Conservation (phyloP, 2,113 vertebrate genomes). For the Jaculus jaculus region DNA sequence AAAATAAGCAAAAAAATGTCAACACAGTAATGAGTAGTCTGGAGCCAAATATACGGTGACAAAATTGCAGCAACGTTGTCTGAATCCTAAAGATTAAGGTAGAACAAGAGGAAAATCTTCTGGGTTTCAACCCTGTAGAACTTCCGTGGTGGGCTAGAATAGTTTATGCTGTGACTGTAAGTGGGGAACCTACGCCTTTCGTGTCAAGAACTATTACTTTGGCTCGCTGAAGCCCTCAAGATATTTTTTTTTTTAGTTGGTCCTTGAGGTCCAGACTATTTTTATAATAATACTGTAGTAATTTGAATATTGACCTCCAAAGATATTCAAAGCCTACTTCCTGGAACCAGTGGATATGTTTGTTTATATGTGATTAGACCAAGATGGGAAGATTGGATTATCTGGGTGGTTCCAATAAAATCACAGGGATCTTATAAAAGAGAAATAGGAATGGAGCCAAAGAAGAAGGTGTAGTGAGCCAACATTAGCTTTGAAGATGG, state of each 20-base stretch:
- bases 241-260: background rate
- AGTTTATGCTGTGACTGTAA: background rate
- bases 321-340: background rate
- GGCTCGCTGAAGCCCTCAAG: background rate
- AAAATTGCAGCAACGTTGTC: background rate
- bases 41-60: background rate
- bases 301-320: background rate
- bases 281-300: background rate
- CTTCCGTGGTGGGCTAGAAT: background rate
- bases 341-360: background rate
- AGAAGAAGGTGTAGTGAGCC: background rate
- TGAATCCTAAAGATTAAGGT: background rate
- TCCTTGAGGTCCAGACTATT: background rate
- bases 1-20: too few relatives aligned
- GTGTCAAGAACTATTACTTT: background rate
- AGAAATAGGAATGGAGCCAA: background rate
- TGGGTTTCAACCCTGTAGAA: background rate
- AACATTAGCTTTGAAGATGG: background rate
- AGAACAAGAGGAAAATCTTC: background rate
- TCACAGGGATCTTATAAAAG: background rate
- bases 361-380: background rate
- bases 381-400: background rate
- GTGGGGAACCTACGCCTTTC: background rate
- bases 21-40: background rate
- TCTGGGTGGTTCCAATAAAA: background rate